A percentile compares a stretch with the other conserved stretches of the same genome.
These are phyloP conservation scores for Argyresthia goedartella DNA, from an alignment of 2,888 invertebrate species.

Conservation along the genomic window DNA sequence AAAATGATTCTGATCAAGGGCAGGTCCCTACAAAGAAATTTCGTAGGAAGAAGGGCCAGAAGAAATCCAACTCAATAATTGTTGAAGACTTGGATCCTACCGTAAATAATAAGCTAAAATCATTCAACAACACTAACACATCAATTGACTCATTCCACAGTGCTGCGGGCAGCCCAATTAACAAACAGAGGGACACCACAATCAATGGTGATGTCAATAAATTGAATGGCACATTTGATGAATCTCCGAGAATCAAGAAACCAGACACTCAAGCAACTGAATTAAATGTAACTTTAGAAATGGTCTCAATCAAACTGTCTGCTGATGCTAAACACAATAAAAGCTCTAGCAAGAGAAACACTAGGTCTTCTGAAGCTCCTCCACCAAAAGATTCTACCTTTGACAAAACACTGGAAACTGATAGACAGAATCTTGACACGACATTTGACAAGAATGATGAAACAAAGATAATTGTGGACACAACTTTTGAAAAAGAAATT, in stretches of 20 bases:
- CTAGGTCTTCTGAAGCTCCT: conserved; percentile 10
- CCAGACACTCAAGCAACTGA: conserved; percentile 14
- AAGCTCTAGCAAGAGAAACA: conserved; percentile 10
- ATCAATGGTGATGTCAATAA: background rate
- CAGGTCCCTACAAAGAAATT: conserved; percentile 21
- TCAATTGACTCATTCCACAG: conserved; percentile 51
- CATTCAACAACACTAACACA: conserved; percentile 23
- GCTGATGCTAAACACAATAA: background rate
- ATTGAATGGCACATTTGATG: conserved; percentile 7
- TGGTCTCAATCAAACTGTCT: conserved; percentile 3
- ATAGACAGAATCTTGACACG: background rate
- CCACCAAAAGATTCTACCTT: conserved; percentile 12
- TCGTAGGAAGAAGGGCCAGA: conserved; percentile 35
- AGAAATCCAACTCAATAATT: conserved; percentile 18
- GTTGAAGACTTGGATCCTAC: conserved; percentile 16
- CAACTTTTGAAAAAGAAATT: background rate
- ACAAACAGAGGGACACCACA: background rate
- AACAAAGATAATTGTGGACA: background rate
- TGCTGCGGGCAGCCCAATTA: conserved; percentile 45
- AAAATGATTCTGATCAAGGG: conserved; percentile 6
- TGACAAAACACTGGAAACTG: conserved; percentile 14
- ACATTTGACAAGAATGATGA: background rate
- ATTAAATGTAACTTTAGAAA: conserved; percentile 12
- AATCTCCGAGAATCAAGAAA: conserved; percentile 7
- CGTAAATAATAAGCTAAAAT: conserved; percentile 5